Evolutionary conservation across 2,797 vertebrate species (phyloP).

Genomic region (Gorsachius magnificus): DNA sequence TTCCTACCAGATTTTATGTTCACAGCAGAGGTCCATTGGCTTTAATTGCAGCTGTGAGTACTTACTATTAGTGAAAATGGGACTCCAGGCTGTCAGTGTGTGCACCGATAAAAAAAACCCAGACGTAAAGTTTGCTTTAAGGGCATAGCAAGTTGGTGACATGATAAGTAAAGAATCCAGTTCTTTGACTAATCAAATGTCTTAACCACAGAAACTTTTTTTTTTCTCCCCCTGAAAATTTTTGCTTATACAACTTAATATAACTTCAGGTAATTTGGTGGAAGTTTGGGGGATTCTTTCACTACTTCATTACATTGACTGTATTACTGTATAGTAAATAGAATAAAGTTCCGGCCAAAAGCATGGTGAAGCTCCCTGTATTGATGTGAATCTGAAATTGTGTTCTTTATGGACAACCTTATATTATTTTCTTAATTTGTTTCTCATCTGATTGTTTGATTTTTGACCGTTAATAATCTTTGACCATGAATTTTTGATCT

Average conservation of each 20-base stretch:
- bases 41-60: not conserved
- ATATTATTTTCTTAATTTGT: not conserved
- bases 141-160: not conserved
- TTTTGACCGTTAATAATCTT: not conserved
- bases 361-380: fast-evolving
- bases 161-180: not conserved
- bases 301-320: not conserved
- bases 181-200: not conserved
- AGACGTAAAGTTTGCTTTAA: not conserved
- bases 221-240: not conserved
- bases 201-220: not conserved
- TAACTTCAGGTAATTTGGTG: not conserved
- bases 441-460: not conserved
- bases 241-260: not conserved
- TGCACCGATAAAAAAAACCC: not conserved
- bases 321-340: not conserved
- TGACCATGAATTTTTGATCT: not conserved
- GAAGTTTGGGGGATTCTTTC: not conserved
- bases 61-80: not conserved
- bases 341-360: not conserved
- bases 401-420: not conserved
- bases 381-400: not conserved
- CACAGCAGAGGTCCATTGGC: not conserved
- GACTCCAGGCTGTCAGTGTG: not conserved
- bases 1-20: not conserved